Conservation (phyloP, 1,140 invertebrate genomes). For the Hestina assimilis region DNA sequence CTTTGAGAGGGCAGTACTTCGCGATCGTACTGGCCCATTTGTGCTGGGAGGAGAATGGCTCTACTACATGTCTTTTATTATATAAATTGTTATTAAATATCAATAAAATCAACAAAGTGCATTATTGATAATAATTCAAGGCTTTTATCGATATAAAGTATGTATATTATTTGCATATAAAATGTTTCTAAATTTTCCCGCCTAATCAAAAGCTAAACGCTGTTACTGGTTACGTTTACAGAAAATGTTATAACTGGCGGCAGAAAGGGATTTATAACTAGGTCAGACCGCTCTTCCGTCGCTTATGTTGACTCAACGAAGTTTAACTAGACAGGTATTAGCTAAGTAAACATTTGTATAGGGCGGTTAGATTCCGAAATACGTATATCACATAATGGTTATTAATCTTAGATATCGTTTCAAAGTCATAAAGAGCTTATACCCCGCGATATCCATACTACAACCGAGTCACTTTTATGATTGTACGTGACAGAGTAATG, state of each 20-base stretch:
- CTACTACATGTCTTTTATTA: no score
- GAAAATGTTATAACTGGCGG: constrained; percentile 22
- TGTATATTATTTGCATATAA: no score
- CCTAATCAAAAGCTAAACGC: constrained; percentile 7
- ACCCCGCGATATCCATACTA: constrained; percentile 1
- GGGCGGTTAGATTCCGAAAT: constrained; percentile 15
- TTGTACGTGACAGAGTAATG: constrained; percentile 1
- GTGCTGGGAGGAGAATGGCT: no score
- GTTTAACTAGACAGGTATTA: constrained; percentile 35
- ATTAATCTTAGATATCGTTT: constrained; percentile 16
- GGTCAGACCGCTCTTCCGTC: constrained; percentile 38
- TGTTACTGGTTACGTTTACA: constrained; percentile 21
- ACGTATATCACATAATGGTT: constrained; percentile 12
- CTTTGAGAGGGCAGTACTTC: no score
- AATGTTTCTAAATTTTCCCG: not conserved
- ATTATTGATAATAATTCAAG: no score
- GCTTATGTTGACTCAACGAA: constrained; percentile 31
- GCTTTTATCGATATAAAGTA: no score
- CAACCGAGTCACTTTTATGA: not conserved
- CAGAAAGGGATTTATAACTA: constrained; percentile 44
- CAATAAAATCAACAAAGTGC: no score
- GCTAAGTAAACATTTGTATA: constrained; percentile 31
- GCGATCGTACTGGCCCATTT: no score
- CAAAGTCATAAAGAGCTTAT: constrained; percentile 16
- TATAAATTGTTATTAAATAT: no score